phyloP scores from a whole-genome alignment of 2,113 vertebrate genomes.

The Halcyon senegalensis region DNA sequence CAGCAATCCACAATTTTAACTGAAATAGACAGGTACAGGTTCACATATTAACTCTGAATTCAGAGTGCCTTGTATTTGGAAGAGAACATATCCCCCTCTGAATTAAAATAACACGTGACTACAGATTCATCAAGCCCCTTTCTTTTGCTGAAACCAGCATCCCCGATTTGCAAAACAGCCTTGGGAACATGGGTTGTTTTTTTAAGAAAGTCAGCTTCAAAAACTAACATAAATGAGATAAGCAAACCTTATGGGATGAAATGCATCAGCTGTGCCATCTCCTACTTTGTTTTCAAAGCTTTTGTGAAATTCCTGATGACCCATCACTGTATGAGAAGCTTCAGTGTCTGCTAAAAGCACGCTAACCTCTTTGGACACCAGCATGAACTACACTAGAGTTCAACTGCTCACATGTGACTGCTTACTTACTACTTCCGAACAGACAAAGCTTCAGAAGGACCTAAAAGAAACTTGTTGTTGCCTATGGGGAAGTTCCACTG shows the following conservation, averaged over 20 bases:
- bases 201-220: background rate
- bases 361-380: background rate
- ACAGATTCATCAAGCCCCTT: background rate
- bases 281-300: background rate
- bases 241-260: background rate
- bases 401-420: background rate
- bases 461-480: rapidly evolving
- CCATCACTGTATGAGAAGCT: background rate
- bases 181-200: background rate
- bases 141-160: background rate
- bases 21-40: background rate
- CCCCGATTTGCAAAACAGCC: background rate
- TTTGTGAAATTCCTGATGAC: background rate
- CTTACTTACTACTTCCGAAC: background rate
- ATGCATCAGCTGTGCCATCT: background rate
- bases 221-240: background rate
- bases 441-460: background rate
- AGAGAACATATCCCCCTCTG: background rate
- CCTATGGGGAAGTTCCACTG: background rate
- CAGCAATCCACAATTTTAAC: background rate
- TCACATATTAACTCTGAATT: background rate
- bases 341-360: background rate
- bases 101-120: background rate
- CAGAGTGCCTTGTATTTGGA: background rate
- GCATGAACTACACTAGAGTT: background rate